Conservation (phyloP, 2,888 invertebrate genomes). For the Ryuthela nishihirai region DNA sequence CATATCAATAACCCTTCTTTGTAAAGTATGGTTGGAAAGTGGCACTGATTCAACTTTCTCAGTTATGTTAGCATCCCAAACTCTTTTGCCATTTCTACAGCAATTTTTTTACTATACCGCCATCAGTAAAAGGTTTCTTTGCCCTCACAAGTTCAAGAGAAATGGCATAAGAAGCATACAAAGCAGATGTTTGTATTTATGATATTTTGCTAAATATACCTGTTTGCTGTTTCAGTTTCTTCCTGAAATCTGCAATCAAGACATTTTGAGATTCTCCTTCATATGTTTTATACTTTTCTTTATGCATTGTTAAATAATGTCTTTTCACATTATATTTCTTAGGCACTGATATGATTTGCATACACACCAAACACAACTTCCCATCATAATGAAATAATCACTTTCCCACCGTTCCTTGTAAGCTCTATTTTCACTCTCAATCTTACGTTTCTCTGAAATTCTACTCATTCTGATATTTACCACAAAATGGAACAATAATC, state of each 20-base stretch:
- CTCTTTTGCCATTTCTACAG: background rate
- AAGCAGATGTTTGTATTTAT: background rate
- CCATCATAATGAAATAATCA: conserved; percentile 3
- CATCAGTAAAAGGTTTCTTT: background rate
- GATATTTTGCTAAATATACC: too few species aligned
- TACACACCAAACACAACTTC: conserved; percentile 2
- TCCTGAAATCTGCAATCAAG: too few species aligned
- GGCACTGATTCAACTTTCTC: too few species aligned
- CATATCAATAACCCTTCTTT: too few species aligned
- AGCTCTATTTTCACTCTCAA: conserved; percentile 2
- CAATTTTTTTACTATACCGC: background rate
- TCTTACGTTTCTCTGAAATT: conserved; percentile 1
- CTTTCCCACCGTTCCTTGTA: conserved; percentile 3
- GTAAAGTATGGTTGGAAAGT: conserved; percentile 1
- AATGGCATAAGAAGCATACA: background rate
- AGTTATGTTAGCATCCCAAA: too few species aligned
- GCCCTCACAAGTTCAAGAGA: background rate
- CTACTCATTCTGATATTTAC: background rate
- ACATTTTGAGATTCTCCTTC: background rate
- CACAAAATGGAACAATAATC: too few species aligned
- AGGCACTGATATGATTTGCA: background rate
- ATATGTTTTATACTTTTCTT: background rate
- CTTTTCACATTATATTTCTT: conserved; percentile 1
- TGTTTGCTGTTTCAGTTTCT: too few species aligned
- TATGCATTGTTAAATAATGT: background rate